phyloP scores from a whole-genome alignment of 2,797 vertebrate genomes.

The Menidia menidia region DNA sequence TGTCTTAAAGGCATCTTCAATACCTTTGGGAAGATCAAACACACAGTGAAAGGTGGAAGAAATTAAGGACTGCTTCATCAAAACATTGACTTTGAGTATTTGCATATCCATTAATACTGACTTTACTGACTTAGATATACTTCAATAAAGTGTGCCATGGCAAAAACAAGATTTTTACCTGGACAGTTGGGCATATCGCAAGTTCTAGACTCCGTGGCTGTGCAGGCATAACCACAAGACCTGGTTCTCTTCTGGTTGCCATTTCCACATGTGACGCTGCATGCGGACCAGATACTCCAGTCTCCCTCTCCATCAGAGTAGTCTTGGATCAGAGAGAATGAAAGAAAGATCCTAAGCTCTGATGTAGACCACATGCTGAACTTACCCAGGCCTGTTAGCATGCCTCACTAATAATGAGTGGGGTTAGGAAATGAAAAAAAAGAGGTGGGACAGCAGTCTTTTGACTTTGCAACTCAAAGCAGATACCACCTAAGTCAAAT shows the following conservation, averaged over 20 bases:
- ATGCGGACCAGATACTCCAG: slow-evolving; percentile 93
- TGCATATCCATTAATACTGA: neutral
- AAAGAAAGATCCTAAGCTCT: slow-evolving; percentile 55
- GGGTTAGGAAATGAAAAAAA: slow-evolving; percentile 60
- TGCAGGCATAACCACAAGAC: slow-evolving; percentile 94
- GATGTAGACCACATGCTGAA: slow-evolving; percentile 84
- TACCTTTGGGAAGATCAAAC: slow-evolving; percentile 80
- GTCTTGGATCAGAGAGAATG: slow-evolving; percentile 82
- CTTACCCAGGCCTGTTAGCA: slow-evolving; percentile 76
- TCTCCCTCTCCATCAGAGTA: slow-evolving; percentile 93
- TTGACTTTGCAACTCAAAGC: slow-evolving; percentile 68
- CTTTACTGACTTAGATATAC: neutral
- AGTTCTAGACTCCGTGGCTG: slow-evolving; percentile 92
- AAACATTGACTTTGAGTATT: neutral
- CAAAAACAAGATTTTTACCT: slow-evolving; percentile 75
- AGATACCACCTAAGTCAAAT: slow-evolving; percentile 38
- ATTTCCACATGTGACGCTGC: slow-evolving; percentile 91
- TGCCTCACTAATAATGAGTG: slow-evolving; percentile 79
- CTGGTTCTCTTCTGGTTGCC: slow-evolving; percentile 94
- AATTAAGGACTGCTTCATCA: neutral
- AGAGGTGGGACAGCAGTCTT: slow-evolving; percentile 57
- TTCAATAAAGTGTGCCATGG: neutral
- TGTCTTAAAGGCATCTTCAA: slow-evolving; percentile 96
- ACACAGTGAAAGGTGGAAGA: slow-evolving; percentile 9
- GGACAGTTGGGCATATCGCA: slow-evolving; percentile 94